Evolutionary conservation across 2,888 invertebrate species (phyloP), one percentile per base, ranked within the genome.

Genomic region (Oxytorus armatus): DNA sequence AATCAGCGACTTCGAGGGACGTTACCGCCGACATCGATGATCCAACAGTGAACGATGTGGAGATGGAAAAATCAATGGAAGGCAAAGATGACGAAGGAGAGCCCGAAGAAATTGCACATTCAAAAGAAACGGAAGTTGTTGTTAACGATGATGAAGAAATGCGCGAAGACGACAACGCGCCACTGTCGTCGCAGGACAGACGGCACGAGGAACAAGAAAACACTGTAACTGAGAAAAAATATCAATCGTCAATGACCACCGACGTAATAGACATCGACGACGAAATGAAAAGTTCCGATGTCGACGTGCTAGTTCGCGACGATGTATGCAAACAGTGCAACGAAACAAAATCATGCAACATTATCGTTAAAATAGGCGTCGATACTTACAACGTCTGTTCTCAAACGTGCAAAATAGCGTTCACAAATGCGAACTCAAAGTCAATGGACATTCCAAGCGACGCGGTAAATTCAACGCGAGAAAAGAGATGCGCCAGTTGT

Each of bases 211-310:
- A n/a, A n/a, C n/a, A n/a, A n/a, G n/a, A n/a, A n/a, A n/a, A n/a
- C n/a, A n/a, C n/a, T n/a, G n/a, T n/a, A n/a, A n/a, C n/a, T n/a
- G n/a, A 55, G 25, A 65, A 76, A 42, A 80, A 76, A 63, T 55
- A 63, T 36, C 36, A 79, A 81, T 8, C 83, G 81, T 4, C 70
- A 4, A 53, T 81, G 42, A 77, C 82, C 39, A 76, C 86, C 21
- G 88, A 89, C 77, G 84, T 91, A 36, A 91, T 92, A 92, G 93
- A 94, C 39, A 92, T 93, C 82, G 94, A 94, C 75, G 92, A 92
- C 25, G 93, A 93, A 23, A 86, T 87, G 1, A 90, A 89, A 79
- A 88, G 84, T 81, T 85, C 87, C 0, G 90, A 91, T 73, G 84
- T 90, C 0, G 90, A 91, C 59, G 91, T 91, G 79, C 88, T 90